Base-by-base conservation (phyloP, 1,140 invertebrate species). In the Rhyacophila brunnea region DNA sequence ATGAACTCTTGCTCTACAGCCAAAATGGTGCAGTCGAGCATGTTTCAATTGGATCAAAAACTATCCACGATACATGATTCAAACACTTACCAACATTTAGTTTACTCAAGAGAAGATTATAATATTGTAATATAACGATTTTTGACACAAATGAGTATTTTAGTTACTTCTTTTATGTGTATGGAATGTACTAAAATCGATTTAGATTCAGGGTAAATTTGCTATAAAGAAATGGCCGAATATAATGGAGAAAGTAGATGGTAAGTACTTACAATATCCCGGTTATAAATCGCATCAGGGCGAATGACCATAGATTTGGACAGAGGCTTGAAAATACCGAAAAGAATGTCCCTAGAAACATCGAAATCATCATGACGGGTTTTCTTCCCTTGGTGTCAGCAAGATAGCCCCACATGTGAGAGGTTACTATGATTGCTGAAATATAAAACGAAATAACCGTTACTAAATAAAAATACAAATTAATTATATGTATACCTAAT, bases 321-420 rank as follows among this genome's bases (percentile, higher is more conserved):
- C 18, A 36, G 9, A 55, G 32, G 23, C 52, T 55, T 11, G 52
- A 55, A 13, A 40, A 28, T 18, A 55, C 34, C 6, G 52, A 55
- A 18, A 55, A 45, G 23, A 55, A 11, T 32, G 52, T 20, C 6
- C 18, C 17, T 0, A 38, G 9, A 0, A 35, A 7, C 52, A 55
- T 55, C 18, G 18, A 55, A 15, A 45, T 17, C 6, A 17, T 18
- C 9, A 55, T n/a, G 11, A 46, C 32, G 9, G 19, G 19, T 15
- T 55, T 55, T 20, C 52, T n/a, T 17, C 52, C 52, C 14, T 13
- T 23, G 11, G 52, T 55, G 23, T 55, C 52, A n/a, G 52, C 52
- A 4, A 55, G 13, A 9, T 18, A 55, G n/a, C 52, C 52, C 52
- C 52, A 55, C 32, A 55, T 32, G 44, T 55, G 52, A 18, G 52